These are phyloP conservation scores for Pterocles orientalis DNA, from an alignment of 2,113 vertebrate genomes.

Conservation along the genomic window DNA sequence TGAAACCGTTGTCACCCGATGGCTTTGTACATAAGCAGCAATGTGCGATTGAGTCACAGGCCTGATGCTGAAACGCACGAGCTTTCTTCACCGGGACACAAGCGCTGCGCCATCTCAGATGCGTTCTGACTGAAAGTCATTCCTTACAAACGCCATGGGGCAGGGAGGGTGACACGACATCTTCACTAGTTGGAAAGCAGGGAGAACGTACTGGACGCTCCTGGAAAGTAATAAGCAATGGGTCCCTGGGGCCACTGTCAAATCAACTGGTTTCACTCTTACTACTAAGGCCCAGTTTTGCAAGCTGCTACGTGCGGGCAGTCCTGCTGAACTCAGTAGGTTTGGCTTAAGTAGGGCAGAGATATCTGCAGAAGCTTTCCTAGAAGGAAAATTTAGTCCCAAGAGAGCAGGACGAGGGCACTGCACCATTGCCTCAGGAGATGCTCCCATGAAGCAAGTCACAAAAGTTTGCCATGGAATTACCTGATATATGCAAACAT, in stretches of 20 bases:
- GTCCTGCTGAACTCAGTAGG: background rate
- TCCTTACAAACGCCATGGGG: background rate
- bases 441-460: background rate
- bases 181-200: slow-evolving; percentile 38
- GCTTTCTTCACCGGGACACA: background rate
- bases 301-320: background rate
- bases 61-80: rapidly evolving
- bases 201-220: background rate
- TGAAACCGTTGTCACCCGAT: background rate
- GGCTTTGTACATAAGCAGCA: background rate
- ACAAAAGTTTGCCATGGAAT: background rate
- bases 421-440: background rate
- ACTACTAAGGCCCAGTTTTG: background rate
- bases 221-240: background rate
- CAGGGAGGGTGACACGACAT: background rate
- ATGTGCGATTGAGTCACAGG: background rate
- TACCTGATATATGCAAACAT: background rate
- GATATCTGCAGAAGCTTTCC: background rate
- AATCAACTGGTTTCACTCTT: background rate
- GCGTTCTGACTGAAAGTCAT: background rate
- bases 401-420: background rate
- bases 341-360: background rate
- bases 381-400: background rate
- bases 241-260: background rate
- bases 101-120: background rate